A percentile compares a stretch with the other conserved stretches of the same genome.
phyloP scores from a whole-genome alignment of 1,140 invertebrate species.

The Octopus sinensis region DNA sequence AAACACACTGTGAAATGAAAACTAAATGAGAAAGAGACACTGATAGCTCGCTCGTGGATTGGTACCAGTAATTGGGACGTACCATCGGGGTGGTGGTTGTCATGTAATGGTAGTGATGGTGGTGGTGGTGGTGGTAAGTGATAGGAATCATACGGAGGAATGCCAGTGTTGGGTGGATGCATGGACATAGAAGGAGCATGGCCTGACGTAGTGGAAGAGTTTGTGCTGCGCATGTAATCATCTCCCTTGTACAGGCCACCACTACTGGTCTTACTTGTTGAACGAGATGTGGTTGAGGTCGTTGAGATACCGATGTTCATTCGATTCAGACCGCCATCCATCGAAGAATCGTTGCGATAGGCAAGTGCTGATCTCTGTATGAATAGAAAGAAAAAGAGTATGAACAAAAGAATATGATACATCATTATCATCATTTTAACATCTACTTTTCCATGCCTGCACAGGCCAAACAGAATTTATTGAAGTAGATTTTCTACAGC shows the following conservation, averaged over 20 bases:
- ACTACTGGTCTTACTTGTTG: slow-evolving; percentile 89
- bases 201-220: slow-evolving; percentile 46
- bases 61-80: not conserved
- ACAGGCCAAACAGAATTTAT: too few relatives aligned
- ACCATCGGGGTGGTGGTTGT: slow-evolving; percentile 31
- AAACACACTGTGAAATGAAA: not conserved
- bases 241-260: slow-evolving; percentile 69
- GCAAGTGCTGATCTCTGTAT: slow-evolving; percentile 71
- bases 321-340: slow-evolving; percentile 63
- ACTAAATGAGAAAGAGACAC: not conserved
- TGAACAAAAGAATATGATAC: not conserved
- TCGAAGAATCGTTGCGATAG: slow-evolving; percentile 66
- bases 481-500: too few relatives aligned
- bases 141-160: slow-evolving; percentile 40
- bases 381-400: not conserved
- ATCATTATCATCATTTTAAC: too few relatives aligned
- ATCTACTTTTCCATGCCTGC: too few relatives aligned
- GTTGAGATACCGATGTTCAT: slow-evolving; percentile 89
- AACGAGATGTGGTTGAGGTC: slow-evolving; percentile 87
- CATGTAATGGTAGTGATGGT: slow-evolving; percentile 28
- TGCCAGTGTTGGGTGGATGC: slow-evolving; percentile 34
- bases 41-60: too few relatives aligned
- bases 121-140: slow-evolving; percentile 27
- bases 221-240: slow-evolving; percentile 48
- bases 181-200: slow-evolving; percentile 36